phyloP scores from a whole-genome alignment of 2,113 vertebrate genomes.

The Electrona antarctica region DNA sequence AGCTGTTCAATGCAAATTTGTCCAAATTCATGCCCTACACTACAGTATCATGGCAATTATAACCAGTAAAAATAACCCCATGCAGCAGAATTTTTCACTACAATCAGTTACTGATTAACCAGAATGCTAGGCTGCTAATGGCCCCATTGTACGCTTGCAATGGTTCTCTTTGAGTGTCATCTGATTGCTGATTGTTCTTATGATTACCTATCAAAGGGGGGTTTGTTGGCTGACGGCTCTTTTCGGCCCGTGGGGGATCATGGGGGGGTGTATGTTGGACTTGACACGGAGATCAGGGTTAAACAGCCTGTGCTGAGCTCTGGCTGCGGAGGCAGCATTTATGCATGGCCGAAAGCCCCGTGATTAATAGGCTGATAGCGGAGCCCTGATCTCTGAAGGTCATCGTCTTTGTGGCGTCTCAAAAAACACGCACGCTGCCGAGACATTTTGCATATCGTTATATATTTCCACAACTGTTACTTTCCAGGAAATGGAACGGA shows the following conservation, averaged over 20 bases:
- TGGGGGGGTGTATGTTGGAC: slow-evolving; percentile 40
- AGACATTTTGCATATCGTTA: too few species aligned
- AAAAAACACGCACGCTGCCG: too few species aligned
- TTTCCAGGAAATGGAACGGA: too few species aligned
- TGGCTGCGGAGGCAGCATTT: too few species aligned
- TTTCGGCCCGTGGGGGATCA: slow-evolving; percentile 17
- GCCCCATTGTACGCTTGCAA: slow-evolving; percentile 1
- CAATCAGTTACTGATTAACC: slow-evolving; percentile 7
- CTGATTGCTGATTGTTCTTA: slow-evolving; percentile 20
- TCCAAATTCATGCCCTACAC: too few species aligned
- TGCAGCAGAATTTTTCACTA: too few species aligned
- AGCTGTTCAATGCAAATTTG: too few species aligned
- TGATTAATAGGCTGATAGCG: slow-evolving; percentile 58
- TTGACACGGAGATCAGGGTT: slow-evolving; percentile 40
- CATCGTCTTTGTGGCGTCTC: not conserved
- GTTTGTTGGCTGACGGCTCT: slow-evolving; percentile 16
- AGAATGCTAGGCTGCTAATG: slow-evolving; percentile 7
- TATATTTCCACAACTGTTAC: too few species aligned
- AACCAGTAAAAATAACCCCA: too few species aligned
- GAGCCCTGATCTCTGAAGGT: slow-evolving; percentile 65
- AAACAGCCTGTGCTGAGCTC: slow-evolving; percentile 10
- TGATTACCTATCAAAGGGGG: slow-evolving; percentile 35
- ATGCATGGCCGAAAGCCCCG: slow-evolving; percentile 21
- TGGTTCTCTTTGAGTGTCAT: not conserved
- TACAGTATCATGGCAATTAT: too few species aligned